Evolutionary conservation across 1,140 invertebrate genomes (phyloP).

Genomic region (Philopotamus ludificatus): DNA sequence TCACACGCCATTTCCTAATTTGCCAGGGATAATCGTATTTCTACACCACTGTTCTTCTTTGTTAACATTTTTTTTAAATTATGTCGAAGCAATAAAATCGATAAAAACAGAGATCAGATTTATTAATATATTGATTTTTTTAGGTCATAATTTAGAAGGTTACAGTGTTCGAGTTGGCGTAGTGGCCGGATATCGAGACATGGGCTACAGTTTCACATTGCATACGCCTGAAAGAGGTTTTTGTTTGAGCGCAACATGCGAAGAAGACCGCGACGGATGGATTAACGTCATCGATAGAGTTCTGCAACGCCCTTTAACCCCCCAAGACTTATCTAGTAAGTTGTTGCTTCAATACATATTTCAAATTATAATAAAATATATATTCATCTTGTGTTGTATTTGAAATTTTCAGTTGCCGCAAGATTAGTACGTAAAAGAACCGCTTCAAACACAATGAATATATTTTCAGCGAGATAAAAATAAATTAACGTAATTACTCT

Average conservation of each 20-base stretch:
- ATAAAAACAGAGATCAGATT: no score
- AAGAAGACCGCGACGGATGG: conserved; percentile 78
- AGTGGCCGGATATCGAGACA: conserved; percentile 68
- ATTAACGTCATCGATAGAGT: conserved; percentile 73
- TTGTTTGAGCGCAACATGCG: conserved; percentile 76
- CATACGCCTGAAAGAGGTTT: conserved; percentile 80
- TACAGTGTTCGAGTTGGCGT: conserved; percentile 66
- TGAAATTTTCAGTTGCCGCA: conserved; percentile 66
- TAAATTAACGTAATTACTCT: no score
- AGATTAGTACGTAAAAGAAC: conserved; percentile 70
- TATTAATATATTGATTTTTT: conserved; percentile 22
- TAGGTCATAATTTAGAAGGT: conserved; percentile 72
- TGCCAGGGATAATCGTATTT: no score
- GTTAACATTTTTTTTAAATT: no score
- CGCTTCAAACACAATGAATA: conserved; percentile 68
- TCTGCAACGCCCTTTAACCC: conserved; percentile 73
- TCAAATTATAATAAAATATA: no score
- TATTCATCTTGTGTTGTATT: conserved; percentile 35
- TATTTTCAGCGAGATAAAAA: conserved; percentile 68
- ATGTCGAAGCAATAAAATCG: no score
- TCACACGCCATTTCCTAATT: no score
- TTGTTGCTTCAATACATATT: no score
- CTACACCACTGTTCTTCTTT: no score
- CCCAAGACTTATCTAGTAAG: conserved; percentile 78
- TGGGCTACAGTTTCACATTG: conserved; percentile 82